A percentile compares a stretch with the other conserved stretches of the same genome.
phyloP scores from a whole-genome alignment of 2,888 invertebrate species.

The Metacarcinus magister region DNA sequence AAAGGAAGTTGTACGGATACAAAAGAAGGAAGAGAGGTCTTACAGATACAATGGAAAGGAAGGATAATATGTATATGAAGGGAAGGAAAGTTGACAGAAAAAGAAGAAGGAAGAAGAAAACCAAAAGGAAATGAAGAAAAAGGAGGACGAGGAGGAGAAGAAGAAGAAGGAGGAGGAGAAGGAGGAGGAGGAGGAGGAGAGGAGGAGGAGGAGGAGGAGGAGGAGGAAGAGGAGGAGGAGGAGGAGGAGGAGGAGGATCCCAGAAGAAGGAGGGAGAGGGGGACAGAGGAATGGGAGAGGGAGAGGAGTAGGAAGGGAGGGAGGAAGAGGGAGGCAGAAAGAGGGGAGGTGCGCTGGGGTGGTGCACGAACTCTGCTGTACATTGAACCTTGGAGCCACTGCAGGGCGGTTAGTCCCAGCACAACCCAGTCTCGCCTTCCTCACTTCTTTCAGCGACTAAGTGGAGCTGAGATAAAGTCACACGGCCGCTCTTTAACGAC shows the following conservation, averaged over 20 bases:
- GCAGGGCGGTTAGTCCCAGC: constrained; percentile 26
- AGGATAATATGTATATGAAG: not conserved
- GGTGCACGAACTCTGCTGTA: constrained; percentile 38
- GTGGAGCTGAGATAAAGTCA: not conserved
- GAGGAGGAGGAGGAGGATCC: not conserved
- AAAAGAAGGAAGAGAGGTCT: not conserved
- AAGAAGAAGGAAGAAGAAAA: not conserved
- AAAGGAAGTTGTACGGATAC: not conserved
- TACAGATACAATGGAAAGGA: not conserved
- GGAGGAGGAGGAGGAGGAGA: not conserved
- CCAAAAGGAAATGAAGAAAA: not conserved
- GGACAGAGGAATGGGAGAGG: not conserved
- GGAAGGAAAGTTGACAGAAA: not conserved
- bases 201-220: not conserved
- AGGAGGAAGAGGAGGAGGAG: not conserved
- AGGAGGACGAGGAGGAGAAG: not conserved
- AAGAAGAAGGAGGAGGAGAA: not conserved
- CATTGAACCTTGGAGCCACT: constrained; percentile 40
- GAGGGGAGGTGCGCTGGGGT: constrained; percentile 19
- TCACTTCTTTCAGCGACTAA: not conserved
- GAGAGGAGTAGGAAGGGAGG: not conserved
- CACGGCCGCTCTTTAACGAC: not conserved
- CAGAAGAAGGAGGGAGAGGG: not conserved
- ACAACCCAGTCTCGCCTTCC: constrained; percentile 19
- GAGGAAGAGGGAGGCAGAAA: not conserved